Evolutionary conservation across 2,797 vertebrate genomes (phyloP).

Genomic region (Graptemys geographica): DNA sequence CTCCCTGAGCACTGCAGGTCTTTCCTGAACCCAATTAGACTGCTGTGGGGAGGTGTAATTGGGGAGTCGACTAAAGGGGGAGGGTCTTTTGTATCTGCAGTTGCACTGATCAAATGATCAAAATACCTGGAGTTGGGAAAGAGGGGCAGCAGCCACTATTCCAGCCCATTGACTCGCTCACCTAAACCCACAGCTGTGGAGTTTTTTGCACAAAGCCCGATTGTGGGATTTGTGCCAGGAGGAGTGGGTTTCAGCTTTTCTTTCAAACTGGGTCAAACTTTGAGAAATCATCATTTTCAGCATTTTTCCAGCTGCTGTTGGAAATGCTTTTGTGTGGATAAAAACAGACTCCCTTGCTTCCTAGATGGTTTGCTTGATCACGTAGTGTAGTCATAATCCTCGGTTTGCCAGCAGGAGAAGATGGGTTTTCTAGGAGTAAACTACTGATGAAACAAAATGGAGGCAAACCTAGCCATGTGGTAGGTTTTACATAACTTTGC

Average conservation of each 20-base stretch:
- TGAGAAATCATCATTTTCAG: neutral
- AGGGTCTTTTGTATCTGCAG: neutral
- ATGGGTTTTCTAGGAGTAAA: neutral
- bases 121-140: slow-evolving; percentile 18
- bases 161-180: neutral
- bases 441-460: neutral
- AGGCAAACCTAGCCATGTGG: neutral
- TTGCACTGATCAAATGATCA: slow-evolving; percentile 23
- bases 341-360: neutral
- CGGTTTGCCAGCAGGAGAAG: neutral
- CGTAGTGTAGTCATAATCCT: neutral
- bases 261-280: slow-evolving; percentile 5
- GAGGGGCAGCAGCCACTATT: neutral
- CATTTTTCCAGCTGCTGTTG: neutral
- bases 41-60: neutral
- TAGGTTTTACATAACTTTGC: neutral
- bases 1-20: neutral
- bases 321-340: neutral
- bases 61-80: neutral
- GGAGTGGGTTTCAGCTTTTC: neutral
- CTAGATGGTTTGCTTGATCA: neutral
- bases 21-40: neutral
- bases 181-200: neutral
- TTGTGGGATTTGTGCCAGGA: neutral
- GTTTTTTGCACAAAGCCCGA: neutral